phyloP scores from a whole-genome alignment of 1,140 invertebrate genomes.

The Formica selysi region DNA sequence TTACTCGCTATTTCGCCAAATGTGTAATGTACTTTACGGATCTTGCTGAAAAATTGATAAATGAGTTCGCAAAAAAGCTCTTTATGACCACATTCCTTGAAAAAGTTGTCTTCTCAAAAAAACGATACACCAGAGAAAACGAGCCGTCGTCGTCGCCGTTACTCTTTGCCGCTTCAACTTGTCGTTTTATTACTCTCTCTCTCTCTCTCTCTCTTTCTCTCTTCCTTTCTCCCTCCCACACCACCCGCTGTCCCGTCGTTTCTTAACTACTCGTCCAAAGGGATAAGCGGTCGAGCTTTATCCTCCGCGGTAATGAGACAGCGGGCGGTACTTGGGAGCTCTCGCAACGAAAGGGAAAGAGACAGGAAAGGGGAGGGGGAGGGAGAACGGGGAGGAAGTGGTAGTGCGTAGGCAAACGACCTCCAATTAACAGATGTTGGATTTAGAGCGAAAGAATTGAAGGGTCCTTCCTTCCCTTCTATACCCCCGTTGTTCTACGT shows the following conservation, averaged over 20 bases:
- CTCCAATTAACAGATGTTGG: conserved; percentile 84
- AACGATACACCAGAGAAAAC: conserved; percentile 46
- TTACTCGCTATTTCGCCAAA: conserved; percentile 13
- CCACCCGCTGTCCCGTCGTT: conserved; percentile 2
- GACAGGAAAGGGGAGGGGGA: conserved; percentile 12
- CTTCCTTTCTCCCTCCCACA: not conserved
- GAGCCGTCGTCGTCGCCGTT: conserved; percentile 11
- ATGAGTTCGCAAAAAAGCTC: not conserved
- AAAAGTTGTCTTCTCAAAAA: conserved; percentile 36
- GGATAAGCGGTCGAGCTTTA: conserved; percentile 64
- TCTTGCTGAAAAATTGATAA: conserved; percentile 17
- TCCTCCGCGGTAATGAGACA: conserved; percentile 63
- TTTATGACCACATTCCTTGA: conserved; percentile 2
- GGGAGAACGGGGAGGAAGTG: conserved; percentile 30
- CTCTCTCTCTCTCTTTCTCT: not conserved
- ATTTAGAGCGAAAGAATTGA: conserved; percentile 84
- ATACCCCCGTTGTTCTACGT: conserved; percentile 53
- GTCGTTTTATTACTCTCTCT: conserved; percentile 16
- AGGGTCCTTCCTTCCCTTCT: conserved; percentile 77
- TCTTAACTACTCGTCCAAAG: conserved; percentile 60
- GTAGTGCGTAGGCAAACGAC: conserved; percentile 76
- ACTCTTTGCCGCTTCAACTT: conserved; percentile 33
- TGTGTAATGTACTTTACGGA: conserved; percentile 7
- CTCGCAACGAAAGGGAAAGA: conserved; percentile 25
- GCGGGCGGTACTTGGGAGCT: conserved; percentile 57